Evolutionary conservation across 2,888 invertebrate genomes (phyloP).

Genomic region (Caenorhabditis afra): DNA sequence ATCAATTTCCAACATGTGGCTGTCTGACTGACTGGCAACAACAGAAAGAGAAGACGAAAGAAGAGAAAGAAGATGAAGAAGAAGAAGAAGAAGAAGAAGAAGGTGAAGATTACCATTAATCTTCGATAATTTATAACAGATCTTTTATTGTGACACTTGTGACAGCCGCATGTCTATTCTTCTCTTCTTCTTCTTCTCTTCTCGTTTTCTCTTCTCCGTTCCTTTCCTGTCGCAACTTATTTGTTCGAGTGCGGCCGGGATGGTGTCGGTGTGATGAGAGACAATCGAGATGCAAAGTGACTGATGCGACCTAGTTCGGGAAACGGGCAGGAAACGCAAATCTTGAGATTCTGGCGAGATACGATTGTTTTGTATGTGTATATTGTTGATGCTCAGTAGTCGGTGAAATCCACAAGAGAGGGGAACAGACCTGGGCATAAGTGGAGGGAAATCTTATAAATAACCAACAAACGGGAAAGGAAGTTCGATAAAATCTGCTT

Average conservation of each 20-base stretch:
- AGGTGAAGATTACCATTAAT: slow-evolving; percentile 41
- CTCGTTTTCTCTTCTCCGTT: not conserved
- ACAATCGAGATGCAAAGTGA: not conserved
- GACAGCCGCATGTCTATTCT: slow-evolving; percentile 6
- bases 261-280: not conserved
- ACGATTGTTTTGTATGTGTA: too few relatives aligned
- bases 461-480: too few relatives aligned
- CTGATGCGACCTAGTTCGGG: too few relatives aligned
- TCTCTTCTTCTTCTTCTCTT: slow-evolving; percentile 1
- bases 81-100: slow-evolving; percentile 10
- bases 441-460: too few relatives aligned
- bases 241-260: slow-evolving; percentile 1
- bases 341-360: too few relatives aligned
- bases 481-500: too few relatives aligned
- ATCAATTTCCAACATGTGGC: slow-evolving; percentile 44
- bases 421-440: too few relatives aligned
- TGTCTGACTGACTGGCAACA: too few relatives aligned
- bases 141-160: slow-evolving; percentile 14
- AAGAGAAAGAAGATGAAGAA: not conserved
- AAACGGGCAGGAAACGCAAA: too few relatives aligned
- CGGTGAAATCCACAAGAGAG: too few relatives aligned
- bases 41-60: not conserved
- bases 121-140: slow-evolving; percentile 39
- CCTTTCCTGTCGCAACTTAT: slow-evolving; percentile 1
- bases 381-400: too few relatives aligned